Percentiles rank a stretch among this genome's conserved stretches.
Evolutionary conservation across 1,140 invertebrate species (phyloP).

Genomic region (Mizuhopecten yessoensis): DNA sequence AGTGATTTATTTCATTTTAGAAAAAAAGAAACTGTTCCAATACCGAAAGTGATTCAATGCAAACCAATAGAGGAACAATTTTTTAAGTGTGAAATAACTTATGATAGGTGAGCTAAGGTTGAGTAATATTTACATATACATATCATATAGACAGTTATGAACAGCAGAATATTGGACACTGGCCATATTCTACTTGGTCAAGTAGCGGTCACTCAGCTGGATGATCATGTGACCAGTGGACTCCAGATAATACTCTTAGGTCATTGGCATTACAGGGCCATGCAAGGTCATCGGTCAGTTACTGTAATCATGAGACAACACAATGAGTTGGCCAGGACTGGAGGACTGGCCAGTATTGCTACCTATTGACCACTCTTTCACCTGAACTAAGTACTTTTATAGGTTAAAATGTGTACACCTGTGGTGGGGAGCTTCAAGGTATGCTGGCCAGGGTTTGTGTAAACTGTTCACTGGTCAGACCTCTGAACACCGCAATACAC

Average conservation of each 20-base stretch:
- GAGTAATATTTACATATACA: no score
- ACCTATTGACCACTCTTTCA: background rate
- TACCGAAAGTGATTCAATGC: no score
- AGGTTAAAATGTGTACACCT: background rate
- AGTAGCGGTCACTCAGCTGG: constrained; percentile 30
- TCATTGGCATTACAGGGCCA: background rate
- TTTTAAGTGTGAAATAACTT: no score
- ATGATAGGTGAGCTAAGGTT: no score
- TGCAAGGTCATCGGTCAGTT: background rate
- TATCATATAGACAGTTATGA: background rate
- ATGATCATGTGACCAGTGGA: constrained; percentile 31
- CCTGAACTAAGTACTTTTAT: background rate
- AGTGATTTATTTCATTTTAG: no score
- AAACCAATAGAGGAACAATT: no score
- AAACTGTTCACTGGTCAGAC: background rate
- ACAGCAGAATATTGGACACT: background rate
- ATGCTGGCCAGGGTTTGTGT: background rate
- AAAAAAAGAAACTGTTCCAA: no score
- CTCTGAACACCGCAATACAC: no score
- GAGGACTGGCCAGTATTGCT: background rate
- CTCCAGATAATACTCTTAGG: constrained; percentile 34
- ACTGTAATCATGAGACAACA: background rate
- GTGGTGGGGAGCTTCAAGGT: background rate
- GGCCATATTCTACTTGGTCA: constrained; percentile 25
- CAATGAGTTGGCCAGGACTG: no score